Evolutionary conservation across 2,797 vertebrate genomes (phyloP), one percentile per base, ranked within the genome.

Genomic region (Tolypeutes matacus): DNA sequence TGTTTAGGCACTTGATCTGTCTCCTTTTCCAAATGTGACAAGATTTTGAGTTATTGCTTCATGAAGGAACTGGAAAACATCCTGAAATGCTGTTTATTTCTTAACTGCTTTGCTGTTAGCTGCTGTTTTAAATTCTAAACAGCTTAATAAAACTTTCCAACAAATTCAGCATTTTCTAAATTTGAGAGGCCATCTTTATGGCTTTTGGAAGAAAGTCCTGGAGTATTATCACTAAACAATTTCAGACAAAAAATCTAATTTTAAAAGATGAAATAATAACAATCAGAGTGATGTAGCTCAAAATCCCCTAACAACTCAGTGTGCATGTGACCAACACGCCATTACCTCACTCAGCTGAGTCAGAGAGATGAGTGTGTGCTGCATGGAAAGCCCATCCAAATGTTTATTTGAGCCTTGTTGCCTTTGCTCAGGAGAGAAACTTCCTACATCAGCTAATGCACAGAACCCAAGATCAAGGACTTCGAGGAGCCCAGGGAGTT

Each of bases 101-200:
- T 96, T 97, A 97, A 94, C 80, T 96, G 91, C 93, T 94, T 93
- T 84, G 78, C 95, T 97, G 90, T 89, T 93, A 95, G 96, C 93
- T 97, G 96, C 89, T 96, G 89, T 96, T 96, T 96, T 95, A 96
- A 95, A 96, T 97, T 96, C 97, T 97, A 95, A 97, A 96, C 93
- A 96, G 96, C 86, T 97, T 96, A 95, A 96, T 97, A 97, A 97
- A 96, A 97, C 95, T 97, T 97, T 97, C 97, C 97, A 97, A 97
- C 96, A 95, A 96, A 97, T 97, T 97, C 97, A 97, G 97, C 97
- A 89, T 96, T 97, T 97, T 97, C 91, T 97, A 96, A 96, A 95
- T 97, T 95, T 90, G 87, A 97, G 84, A 96, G 94, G 67, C 96
- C 96, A 96, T 97, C 94, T 97, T 97, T 96, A 97, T 86, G 60